A percentile compares a stretch with the other conserved stretches of the same genome.
phyloP scores from a whole-genome alignment of 1,140 invertebrate species.

The Medauroidea extradentata region DNA sequence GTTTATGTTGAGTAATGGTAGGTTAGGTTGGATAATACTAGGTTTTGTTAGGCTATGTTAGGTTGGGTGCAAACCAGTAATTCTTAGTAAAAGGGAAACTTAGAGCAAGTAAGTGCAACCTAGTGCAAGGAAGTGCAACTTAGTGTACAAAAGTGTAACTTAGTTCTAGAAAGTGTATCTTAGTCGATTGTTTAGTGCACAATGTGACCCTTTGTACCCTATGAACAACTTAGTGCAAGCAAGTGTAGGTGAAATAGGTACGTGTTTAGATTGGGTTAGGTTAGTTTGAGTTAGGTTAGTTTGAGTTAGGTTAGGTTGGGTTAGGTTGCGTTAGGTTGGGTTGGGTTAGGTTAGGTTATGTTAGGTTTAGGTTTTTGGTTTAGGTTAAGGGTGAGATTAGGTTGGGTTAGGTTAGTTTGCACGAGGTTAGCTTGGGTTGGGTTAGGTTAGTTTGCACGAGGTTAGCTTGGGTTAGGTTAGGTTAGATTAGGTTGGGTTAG shows the following conservation, averaged over 20 bases:
- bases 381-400: slow-evolving; percentile 24
- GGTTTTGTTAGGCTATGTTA: slow-evolving; percentile 15
- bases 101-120: too few relatives aligned
- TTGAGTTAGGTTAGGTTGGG: slow-evolving; percentile 20
- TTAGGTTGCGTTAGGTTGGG: slow-evolving; percentile 30
- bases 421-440: slow-evolving; percentile 34
- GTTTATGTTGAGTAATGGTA: slow-evolving; percentile 7
- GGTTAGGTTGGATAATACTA: slow-evolving; percentile 5
- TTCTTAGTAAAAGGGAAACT: slow-evolving; percentile 2
- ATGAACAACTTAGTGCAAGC: slow-evolving; percentile 5
- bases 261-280: slow-evolving; percentile 13
- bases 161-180: too few relatives aligned
- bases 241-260: slow-evolving; percentile 12
- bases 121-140: too few relatives aligned
- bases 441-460: slow-evolving; percentile 32
- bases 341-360: slow-evolving; percentile 32
- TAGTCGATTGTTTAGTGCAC: too few relatives aligned
- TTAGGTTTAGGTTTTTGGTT: slow-evolving; percentile 31
- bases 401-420: slow-evolving; percentile 29
- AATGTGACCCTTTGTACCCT: too few relatives aligned
- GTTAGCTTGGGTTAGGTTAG: slow-evolving; percentile 34
- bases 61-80: slow-evolving; percentile 12
- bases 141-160: too few relatives aligned
- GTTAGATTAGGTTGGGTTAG: slow-evolving; percentile 32
- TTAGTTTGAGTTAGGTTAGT: too few relatives aligned